phyloP scores from a whole-genome alignment of 2,113 vertebrate genomes.

The Rousettus leschenaultii region DNA sequence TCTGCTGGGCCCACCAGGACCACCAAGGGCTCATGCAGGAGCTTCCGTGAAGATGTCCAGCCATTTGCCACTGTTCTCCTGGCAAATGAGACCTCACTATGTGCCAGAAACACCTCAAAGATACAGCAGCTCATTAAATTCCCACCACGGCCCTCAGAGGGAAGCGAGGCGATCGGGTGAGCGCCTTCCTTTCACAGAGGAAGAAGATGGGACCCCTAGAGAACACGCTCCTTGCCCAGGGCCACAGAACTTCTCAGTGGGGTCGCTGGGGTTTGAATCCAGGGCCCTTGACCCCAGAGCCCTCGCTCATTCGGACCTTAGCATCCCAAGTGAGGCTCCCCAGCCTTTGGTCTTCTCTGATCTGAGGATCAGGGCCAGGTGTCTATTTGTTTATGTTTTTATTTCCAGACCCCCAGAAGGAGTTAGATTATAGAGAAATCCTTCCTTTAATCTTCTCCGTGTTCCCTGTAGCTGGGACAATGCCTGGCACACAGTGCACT shows the following conservation, averaged over 20 bases:
- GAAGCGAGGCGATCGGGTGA: rapidly evolving
- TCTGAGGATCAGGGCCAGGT: not conserved
- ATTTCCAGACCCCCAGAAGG: not conserved
- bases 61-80: rapidly evolving
- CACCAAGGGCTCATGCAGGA: not conserved
- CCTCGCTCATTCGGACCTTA: not conserved
- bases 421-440: too few species aligned
- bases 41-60: rapidly evolving
- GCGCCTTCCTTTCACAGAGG: not conserved
- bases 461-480: rapidly evolving
- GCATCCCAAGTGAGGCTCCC: not conserved
- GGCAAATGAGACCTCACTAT: rapidly evolving
- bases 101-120: not conserved
- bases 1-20: too few species aligned
- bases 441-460: not conserved
- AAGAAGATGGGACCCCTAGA: not conserved
- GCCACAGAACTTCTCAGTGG: not conserved
- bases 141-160: not conserved
- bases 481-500: rapidly evolving
- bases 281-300: not conserved
- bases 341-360: not conserved
- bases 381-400: not conserved
- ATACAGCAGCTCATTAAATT: rapidly evolving
- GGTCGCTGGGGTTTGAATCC: not conserved
- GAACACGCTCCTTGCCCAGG: not conserved